Percentiles rank a stretch among this genome's conserved stretches.
Evolutionary conservation across 2,797 vertebrate genomes (phyloP).

Genomic region (Lepus townsendii): DNA sequence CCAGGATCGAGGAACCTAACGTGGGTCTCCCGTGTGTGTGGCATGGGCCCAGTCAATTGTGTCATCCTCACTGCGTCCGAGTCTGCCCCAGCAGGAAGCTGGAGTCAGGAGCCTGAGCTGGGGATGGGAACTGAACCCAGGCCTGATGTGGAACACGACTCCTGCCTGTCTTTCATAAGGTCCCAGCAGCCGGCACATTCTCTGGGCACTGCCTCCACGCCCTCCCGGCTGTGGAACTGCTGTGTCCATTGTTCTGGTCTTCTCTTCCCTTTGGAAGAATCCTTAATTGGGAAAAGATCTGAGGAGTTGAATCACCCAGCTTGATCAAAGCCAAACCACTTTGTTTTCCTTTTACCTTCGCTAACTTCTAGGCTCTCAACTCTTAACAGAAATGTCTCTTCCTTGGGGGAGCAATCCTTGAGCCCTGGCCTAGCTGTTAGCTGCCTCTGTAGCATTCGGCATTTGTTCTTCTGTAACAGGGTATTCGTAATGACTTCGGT

Average conservation of each 20-base stretch:
- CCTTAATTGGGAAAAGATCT: not conserved
- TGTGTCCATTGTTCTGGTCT: not conserved
- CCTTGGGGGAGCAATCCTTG: not conserved
- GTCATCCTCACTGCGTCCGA: too few relatives aligned
- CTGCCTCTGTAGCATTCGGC: not conserved
- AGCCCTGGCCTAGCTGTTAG: not conserved
- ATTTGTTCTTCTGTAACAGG: not conserved
- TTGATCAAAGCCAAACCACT: not conserved
- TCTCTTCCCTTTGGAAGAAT: not conserved
- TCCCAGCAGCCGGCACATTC: not conserved
- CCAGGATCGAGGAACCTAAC: too few relatives aligned
- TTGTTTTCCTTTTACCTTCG: not conserved
- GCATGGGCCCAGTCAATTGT: too few relatives aligned
- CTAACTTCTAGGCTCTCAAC: not conserved
- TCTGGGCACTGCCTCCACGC: too few relatives aligned
- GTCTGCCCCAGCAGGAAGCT: too few relatives aligned
- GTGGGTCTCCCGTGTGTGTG: too few relatives aligned
- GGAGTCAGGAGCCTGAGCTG: too few relatives aligned
- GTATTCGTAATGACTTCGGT: not conserved
- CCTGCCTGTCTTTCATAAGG: not conserved
- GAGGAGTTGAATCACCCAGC: not conserved
- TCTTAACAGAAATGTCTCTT: not conserved
- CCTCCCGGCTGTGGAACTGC: not conserved
- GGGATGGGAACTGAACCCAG: too few relatives aligned
- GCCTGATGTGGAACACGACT: too few relatives aligned